Evolutionary conservation across 2,888 invertebrate genomes (phyloP).

Genomic region (Agrochola circellaris): DNA sequence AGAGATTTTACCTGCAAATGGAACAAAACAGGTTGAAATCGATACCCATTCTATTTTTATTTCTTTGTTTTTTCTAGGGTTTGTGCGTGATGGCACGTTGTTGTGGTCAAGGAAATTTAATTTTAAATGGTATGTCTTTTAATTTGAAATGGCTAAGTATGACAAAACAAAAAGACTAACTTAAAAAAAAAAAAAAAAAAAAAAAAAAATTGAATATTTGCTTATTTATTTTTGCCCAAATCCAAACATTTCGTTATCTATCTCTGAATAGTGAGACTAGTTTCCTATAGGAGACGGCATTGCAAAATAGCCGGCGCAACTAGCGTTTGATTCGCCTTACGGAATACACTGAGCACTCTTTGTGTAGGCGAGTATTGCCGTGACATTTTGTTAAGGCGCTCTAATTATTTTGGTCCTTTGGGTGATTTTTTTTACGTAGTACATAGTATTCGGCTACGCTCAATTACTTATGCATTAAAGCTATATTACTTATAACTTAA

Average conservation of each 20-base stretch:
- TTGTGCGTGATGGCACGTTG: background rate
- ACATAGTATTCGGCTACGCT: background rate
- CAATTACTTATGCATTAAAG: too few relatives aligned
- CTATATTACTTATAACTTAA: background rate
- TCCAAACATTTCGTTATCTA: slow-evolving; percentile 1
- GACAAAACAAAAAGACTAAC: background rate
- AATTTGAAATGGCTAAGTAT: too few relatives aligned
- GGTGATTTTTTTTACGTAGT: background rate
- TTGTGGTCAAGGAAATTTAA: background rate
- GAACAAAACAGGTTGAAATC: background rate
- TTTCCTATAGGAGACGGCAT: slow-evolving; percentile 38
- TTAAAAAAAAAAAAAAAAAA: background rate
- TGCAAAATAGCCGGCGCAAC: slow-evolving; percentile 34
- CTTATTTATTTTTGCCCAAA: background rate
- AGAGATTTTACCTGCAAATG: background rate
- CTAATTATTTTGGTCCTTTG: background rate
- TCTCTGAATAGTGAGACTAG: slow-evolving; percentile 49
- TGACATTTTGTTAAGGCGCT: slow-evolving; percentile 56
- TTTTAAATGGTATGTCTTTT: too few relatives aligned
- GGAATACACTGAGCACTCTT: slow-evolving; percentile 55
- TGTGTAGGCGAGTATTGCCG: slow-evolving; percentile 53
- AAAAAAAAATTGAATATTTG: too few relatives aligned
- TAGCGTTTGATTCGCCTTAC: slow-evolving; percentile 59
- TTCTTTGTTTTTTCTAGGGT: rapidly evolving
- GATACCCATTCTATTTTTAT: background rate